Evolutionary conservation across 2,888 invertebrate genomes (phyloP), one percentile per base, ranked within the genome.

Genomic region (Nemurella pictetii): DNA sequence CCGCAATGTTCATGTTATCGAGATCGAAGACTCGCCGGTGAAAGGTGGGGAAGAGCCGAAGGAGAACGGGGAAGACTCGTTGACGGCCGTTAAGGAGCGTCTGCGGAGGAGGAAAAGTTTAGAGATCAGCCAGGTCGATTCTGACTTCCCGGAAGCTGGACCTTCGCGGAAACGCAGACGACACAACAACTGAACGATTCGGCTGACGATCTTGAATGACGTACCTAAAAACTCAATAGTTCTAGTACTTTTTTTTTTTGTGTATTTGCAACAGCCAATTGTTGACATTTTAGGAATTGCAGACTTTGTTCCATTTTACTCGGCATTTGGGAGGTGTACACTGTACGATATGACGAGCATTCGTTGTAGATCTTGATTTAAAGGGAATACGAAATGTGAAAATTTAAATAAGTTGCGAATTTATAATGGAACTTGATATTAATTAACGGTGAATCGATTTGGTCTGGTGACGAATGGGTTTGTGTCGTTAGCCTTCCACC

Each of bases 121-220:
- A 55, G 87, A 87, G 85, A 87, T 87, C 35, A 87, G 87, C 74
- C 87, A 87, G 81, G 86, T 87, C 35, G 87, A 87, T 32, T 85
- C 86, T 15, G 86, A 86, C 75, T 27, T 28, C 7, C 27, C 80
- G 27, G 82, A 36, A 36, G 26, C 55, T 55, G 72, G 72, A 0
- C 72, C 82, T 28, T 36, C 55, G 55, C 55, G 55, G 72, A 82
- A 82, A 72, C 82, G 82, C 20, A n/a, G 82, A 72, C 82, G 82
- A 1, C 36, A 82, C n/a, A 55, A 82, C 72, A 30, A 82, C 27
- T 82, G 72, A 82, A 28, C 15, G 15, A 12, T 5, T 78, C 29
- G 55, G 9, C 55, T 55, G 9, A 12, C 20, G 55, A 55, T 20
- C 32, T 32, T 32, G 32, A 3, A 12, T 55, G 1, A 12, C 55